A percentile compares a stretch with the other conserved stretches of the same genome.
Evolutionary conservation across 2,113 vertebrate species (phyloP).

Genomic region (Nycticebus coucang): DNA sequence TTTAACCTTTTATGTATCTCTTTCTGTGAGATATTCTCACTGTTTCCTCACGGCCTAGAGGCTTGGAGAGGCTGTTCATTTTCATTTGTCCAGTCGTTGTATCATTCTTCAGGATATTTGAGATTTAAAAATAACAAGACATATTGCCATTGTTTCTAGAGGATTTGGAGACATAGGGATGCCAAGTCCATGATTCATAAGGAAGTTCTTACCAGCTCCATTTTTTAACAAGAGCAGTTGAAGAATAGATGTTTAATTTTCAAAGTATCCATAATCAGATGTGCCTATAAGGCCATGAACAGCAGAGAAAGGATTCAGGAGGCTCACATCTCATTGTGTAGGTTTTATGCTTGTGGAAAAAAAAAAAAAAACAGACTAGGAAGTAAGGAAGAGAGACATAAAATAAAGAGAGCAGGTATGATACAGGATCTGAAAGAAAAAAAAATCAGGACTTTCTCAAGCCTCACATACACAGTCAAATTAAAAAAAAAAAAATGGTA

Average conservation of each 20-base stretch:
- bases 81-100: conserved; percentile 28
- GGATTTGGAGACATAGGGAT: not conserved
- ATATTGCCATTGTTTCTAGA: not conserved
- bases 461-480: not conserved
- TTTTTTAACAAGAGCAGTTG: not conserved
- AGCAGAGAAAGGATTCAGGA: not conserved
- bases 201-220: not conserved
- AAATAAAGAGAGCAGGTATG: not conserved
- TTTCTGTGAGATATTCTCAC: conserved; percentile 74
- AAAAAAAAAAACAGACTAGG: not conserved
- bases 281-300: not conserved
- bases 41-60: conserved; percentile 61
- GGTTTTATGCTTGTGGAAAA: not conserved
- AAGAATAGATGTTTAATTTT: conserved; percentile 48
- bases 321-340: not conserved
- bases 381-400: not conserved
- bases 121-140: not conserved
- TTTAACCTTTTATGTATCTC: conserved; percentile 81
- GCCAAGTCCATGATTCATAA: not conserved
- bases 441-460: not conserved
- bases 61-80: conserved; percentile 44
- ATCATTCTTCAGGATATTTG: conserved; percentile 10
- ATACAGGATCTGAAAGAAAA: not conserved
- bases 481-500: not conserved
- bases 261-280: not conserved